phyloP scores from a whole-genome alignment of 2,888 invertebrate genomes.

The Mythimna ferrago region DNA sequence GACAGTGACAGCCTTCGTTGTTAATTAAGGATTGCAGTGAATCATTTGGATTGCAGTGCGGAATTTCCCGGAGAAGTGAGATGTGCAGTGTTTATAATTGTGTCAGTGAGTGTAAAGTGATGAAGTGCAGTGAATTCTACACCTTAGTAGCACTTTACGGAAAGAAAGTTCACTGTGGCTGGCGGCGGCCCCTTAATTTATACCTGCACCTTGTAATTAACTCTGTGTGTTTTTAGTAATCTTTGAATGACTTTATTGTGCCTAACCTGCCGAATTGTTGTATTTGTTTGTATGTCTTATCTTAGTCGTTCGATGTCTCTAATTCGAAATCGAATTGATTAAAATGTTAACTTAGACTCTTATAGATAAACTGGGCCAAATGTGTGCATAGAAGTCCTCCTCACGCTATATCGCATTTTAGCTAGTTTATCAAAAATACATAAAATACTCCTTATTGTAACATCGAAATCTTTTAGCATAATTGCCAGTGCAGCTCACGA shows the following conservation, averaged over 20 bases:
- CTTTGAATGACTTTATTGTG: slow-evolving; percentile 36
- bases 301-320: slow-evolving; percentile 16
- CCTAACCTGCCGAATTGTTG: slow-evolving; percentile 40
- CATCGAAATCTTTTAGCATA: not conserved
- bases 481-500: not conserved
- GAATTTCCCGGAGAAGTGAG: slow-evolving; percentile 80
- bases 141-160: slow-evolving; percentile 61
- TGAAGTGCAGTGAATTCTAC: slow-evolving; percentile 79
- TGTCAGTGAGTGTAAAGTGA: slow-evolving; percentile 79
- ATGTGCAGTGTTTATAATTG: slow-evolving; percentile 84
- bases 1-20: slow-evolving; percentile 67
- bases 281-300: slow-evolving; percentile 32
- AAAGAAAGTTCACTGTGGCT: slow-evolving; percentile 75
- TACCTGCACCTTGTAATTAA: slow-evolving; percentile 85
- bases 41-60: slow-evolving; percentile 89
- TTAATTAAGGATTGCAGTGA: slow-evolving; percentile 88
- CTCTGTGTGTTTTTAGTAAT: slow-evolving; percentile 73
- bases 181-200: slow-evolving; percentile 86
- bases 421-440: not conserved
- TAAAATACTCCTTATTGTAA: not conserved
- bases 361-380: not conserved
- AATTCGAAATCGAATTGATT: slow-evolving; percentile 7
- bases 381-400: slow-evolving; percentile 17
- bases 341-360: slow-evolving; percentile 7
- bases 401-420: slow-evolving; percentile 1